These are phyloP conservation scores for Probosciger aterrimus DNA, from an alignment of 2,113 vertebrate genomes.

Conservation along the genomic window DNA sequence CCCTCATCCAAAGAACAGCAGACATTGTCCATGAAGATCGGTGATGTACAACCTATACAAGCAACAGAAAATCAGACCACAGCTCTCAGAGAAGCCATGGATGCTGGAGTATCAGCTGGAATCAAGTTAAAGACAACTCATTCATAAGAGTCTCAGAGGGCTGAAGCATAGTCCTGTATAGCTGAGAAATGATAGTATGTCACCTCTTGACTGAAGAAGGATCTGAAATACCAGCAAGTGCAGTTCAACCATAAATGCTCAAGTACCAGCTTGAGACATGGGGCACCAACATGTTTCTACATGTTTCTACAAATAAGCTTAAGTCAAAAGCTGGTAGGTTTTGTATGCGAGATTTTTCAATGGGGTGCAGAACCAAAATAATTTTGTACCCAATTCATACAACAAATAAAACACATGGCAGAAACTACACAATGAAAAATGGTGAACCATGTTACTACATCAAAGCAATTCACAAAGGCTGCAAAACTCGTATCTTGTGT, in stretches of 20 bases:
- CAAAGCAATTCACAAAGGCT: not conserved
- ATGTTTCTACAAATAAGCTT: not conserved
- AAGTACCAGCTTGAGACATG: not conserved
- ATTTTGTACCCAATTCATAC: not conserved
- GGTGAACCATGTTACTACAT: not conserved
- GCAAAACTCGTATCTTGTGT: accelerated
- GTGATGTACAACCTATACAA: not conserved
- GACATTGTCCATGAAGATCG: not conserved
- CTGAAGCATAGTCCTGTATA: not conserved
- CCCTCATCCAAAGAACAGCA: not conserved
- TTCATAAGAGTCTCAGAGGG: not conserved
- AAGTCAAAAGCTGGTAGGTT: not conserved
- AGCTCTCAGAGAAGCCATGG: not conserved
- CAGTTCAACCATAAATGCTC: not conserved
- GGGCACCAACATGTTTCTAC: not conserved
- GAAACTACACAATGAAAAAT: not conserved
- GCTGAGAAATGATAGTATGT: not conserved
- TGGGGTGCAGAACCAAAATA: not conserved
- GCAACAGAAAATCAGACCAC: not conserved
- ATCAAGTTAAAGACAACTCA: not conserved
- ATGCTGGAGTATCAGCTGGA: not conserved
- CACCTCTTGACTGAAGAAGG: not conserved
- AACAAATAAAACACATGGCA: not conserved
- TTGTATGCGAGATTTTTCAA: not conserved
- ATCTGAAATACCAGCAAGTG: not conserved